Conservation (phyloP, 2,888 invertebrate species). For the Ochropleura plecta region DNA sequence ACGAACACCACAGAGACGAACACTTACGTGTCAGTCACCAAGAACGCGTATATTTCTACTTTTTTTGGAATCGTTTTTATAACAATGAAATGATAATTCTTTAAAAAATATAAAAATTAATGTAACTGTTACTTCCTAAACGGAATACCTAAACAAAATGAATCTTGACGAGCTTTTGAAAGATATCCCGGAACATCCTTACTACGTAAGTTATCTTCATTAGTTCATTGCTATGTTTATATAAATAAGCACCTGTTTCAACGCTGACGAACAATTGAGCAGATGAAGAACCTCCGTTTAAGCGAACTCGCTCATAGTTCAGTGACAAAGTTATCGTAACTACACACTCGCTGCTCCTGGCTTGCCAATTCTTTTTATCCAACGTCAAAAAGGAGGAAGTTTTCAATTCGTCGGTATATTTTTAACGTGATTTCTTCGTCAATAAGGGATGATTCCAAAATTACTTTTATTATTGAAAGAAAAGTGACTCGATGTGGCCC, state of each 20-base stretch:
- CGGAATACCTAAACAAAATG: slow-evolving; percentile 42
- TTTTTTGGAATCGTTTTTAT: not conserved
- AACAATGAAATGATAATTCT: slow-evolving; percentile 32
- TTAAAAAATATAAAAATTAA: slow-evolving; percentile 13
- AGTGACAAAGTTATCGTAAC: not conserved
- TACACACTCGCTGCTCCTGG: not conserved
- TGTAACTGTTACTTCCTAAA: slow-evolving; percentile 19
- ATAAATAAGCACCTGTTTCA: not conserved
- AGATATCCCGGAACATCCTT: slow-evolving; percentile 34
- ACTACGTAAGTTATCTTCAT: slow-evolving; percentile 53
- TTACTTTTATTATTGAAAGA: too few relatives aligned
- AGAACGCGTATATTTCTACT: not conserved
- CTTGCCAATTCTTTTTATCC: not conserved
- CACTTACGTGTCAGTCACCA: not conserved
- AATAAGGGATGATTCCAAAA: too few relatives aligned
- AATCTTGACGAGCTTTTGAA: slow-evolving; percentile 38
- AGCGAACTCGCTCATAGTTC: not conserved
- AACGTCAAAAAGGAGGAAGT: too few relatives aligned
- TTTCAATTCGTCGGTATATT: too few relatives aligned
- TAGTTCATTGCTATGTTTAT: not conserved
- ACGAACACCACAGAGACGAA: not conserved
- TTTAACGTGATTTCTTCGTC: too few relatives aligned
- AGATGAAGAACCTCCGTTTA: not conserved
- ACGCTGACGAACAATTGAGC: not conserved
- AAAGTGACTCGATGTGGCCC: too few relatives aligned